Percentiles rank a stretch among this genome's conserved stretches.
Evolutionary conservation across 2,888 invertebrate genomes (phyloP).

Genomic region (Augochlorella aurata): DNA sequence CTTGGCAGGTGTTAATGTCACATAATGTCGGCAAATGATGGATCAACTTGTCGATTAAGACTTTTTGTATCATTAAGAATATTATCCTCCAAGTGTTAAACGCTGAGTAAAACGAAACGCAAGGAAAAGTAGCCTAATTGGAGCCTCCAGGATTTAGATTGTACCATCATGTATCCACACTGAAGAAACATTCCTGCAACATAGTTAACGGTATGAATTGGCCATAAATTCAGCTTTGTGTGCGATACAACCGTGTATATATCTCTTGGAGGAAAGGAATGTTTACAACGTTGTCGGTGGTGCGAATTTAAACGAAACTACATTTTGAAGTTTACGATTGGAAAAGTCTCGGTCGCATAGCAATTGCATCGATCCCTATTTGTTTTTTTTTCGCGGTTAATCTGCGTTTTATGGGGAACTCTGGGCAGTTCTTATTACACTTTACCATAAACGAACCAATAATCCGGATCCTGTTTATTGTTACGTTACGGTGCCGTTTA

Average conservation of each 20-base stretch:
- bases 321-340: no score
- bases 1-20: no score
- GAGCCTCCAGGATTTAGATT: background rate
- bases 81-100: no score
- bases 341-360: background rate
- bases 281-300: no score
- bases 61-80: no score
- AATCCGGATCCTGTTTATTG: slow-evolving; percentile 23
- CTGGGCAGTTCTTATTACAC: background rate
- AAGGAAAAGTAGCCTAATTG: background rate
- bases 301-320: no score
- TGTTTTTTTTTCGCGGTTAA: background rate
- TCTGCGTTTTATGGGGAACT: background rate
- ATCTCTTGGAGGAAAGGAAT: no score
- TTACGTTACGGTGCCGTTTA: slow-evolving; percentile 18
- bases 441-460: slow-evolving; percentile 12
- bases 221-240: background rate
- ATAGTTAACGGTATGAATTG: background rate
- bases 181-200: no score
- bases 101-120: background rate
- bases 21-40: no score
- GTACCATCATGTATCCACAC: no score
- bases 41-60: no score
- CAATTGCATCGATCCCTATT: background rate
- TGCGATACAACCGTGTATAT: no score